These are phyloP conservation scores for Tapirus terrestris DNA, from an alignment of 2,113 vertebrate species.

Conservation along the genomic window DNA sequence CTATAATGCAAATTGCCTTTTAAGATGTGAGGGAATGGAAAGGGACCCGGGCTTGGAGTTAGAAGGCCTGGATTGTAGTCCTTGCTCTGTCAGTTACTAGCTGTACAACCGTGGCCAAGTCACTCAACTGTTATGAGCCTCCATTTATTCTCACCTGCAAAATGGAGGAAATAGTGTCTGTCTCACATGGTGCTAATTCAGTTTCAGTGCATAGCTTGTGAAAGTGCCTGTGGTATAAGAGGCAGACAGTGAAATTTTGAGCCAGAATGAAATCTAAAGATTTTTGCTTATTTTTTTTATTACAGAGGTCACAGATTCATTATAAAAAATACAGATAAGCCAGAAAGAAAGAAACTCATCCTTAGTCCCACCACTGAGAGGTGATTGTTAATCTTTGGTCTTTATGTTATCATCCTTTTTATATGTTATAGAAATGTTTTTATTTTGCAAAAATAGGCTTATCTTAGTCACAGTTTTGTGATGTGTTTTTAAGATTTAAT, in stretches of 20 bases:
- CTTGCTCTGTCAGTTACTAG: not conserved
- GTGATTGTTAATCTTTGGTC: constrained; percentile 1
- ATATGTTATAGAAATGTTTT: not conserved
- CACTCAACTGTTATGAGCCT: not conserved
- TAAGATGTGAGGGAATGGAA: not conserved
- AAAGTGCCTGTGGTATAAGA: not conserved
- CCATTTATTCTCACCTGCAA: constrained; percentile 9
- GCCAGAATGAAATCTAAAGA: constrained; percentile 1
- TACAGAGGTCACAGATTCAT: constrained; percentile 36
- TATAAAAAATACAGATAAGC: constrained; percentile 14
- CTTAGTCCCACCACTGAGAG: not conserved
- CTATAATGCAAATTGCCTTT: not conserved
- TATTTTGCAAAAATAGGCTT: constrained; percentile 7
- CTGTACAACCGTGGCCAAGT: not conserved
- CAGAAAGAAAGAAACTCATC: not conserved
- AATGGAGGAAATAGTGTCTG: not conserved
- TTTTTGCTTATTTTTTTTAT: not conserved
- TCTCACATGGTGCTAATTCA: not conserved
- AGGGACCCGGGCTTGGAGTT: not conserved
- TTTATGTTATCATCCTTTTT: not conserved
- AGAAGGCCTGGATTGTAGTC: not conserved
- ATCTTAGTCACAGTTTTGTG: not conserved
- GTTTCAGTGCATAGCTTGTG: not conserved
- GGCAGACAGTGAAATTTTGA: constrained; percentile 19
- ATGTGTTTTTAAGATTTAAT: constrained; percentile 45